Conservation (phyloP, 2,113 vertebrate genomes). For the mouse (Mus musculus) region DNA sequence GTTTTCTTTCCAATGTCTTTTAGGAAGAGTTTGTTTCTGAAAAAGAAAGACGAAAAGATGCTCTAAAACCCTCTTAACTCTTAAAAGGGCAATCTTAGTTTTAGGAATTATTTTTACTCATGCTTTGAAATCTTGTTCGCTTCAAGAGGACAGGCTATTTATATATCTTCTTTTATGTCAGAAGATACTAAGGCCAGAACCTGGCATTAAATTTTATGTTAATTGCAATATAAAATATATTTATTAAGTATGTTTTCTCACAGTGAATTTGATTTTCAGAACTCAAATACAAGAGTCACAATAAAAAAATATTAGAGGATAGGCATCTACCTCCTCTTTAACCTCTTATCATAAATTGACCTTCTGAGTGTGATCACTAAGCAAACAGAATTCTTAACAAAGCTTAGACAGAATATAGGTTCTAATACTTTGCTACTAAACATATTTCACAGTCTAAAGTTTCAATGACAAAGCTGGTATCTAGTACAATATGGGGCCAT, state of each 20-base stretch:
- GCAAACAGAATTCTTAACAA: constrained; percentile 46
- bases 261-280: constrained; percentile 62
- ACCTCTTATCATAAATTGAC: constrained; percentile 33
- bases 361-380: constrained; percentile 19
- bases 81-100: constrained; percentile 74
- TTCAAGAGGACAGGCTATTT: constrained; percentile 47
- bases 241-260: constrained; percentile 61
- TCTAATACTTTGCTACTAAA: constrained; percentile 50
- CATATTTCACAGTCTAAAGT: constrained; percentile 29
- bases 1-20: constrained; percentile 21
- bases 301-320: constrained; percentile 31
- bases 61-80: constrained; percentile 16
- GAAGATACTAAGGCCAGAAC: constrained; percentile 17
- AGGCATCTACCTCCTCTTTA: constrained; percentile 26
- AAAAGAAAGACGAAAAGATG: constrained; percentile 48
- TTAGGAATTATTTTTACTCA: constrained; percentile 54
- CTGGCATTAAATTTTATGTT: constrained; percentile 51
- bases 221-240: constrained; percentile 55
- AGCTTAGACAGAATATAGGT: constrained; percentile 21
- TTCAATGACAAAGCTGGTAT: constrained; percentile 40
- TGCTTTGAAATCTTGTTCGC: constrained; percentile 30
- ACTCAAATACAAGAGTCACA: not conserved
- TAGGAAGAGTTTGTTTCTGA: not conserved
- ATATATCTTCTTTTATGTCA: constrained; percentile 42
- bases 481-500: not conserved